Evolutionary conservation across 2,113 vertebrate genomes (phyloP).

Genomic region (Macquaria ambigua): DNA sequence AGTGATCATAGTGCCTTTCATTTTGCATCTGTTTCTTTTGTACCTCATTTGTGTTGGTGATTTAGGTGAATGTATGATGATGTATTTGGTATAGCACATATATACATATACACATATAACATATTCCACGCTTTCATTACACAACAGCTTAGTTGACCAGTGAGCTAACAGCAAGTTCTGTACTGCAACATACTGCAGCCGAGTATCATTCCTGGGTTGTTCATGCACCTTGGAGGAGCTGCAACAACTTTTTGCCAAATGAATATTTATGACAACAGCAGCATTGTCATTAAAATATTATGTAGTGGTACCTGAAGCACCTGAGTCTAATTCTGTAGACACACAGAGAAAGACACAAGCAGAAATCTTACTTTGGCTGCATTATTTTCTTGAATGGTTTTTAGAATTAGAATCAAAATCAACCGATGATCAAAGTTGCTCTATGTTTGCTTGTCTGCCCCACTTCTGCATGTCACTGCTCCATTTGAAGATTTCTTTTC

Average conservation of each 20-base stretch:
- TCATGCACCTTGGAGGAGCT: conserved; percentile 19
- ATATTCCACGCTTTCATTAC: not conserved
- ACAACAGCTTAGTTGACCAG: not conserved
- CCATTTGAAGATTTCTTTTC: no score
- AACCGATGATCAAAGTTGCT: not conserved
- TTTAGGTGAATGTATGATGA: no score
- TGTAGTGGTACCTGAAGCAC: conserved; percentile 2
- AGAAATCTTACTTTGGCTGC: not conserved
- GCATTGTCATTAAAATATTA: conserved; percentile 14
- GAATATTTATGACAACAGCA: conserved; percentile 35
- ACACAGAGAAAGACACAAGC: not conserved
- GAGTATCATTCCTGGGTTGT: not conserved
- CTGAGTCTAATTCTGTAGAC: not conserved
- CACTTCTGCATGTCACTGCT: no score
- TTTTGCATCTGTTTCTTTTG: not conserved
- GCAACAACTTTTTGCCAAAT: conserved; percentile 18
- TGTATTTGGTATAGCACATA: not conserved
- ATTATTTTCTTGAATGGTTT: not conserved
- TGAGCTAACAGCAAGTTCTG: not conserved
- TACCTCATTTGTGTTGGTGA: not conserved
- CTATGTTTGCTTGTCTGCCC: no score
- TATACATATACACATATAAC: no score
- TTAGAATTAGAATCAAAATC: not conserved
- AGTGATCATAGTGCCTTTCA: not conserved
- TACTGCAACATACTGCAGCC: not conserved